Conservation (phyloP, 1,140 invertebrate genomes). For the Bombus affinis region DNA sequence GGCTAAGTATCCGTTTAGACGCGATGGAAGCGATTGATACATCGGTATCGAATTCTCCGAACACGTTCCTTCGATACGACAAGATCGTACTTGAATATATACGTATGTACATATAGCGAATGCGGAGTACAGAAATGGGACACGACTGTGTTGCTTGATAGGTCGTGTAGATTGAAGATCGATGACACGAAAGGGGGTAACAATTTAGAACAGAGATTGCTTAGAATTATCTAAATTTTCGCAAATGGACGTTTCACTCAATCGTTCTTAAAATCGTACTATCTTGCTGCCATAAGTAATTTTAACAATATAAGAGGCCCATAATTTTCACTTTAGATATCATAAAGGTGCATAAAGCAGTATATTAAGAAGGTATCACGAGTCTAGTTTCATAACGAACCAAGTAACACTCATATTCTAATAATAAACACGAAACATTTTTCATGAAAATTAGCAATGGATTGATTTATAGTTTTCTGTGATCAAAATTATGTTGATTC, state of each 20-base stretch:
- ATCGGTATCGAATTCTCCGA: neutral
- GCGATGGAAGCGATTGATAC: neutral
- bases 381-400: too few relatives aligned
- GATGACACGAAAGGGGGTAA: neutral
- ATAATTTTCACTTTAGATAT: neutral
- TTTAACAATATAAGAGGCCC: neutral
- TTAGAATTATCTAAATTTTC: neutral
- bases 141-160: slow-evolving; percentile 3
- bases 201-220: neutral
- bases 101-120: neutral
- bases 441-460: too few relatives aligned
- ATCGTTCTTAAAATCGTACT: neutral
- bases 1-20: neutral
- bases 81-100: neutral
- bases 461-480: too few relatives aligned
- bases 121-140: neutral
- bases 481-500: too few relatives aligned
- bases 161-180: neutral
- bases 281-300: neutral
- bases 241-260: neutral
- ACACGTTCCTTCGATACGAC: neutral
- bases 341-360: too few relatives aligned
- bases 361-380: too few relatives aligned
- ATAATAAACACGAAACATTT: too few relatives aligned
- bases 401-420: too few relatives aligned